A percentile compares a stretch with the other conserved stretches of the same genome.
These are phyloP conservation scores for Desmodus rotundus DNA, from an alignment of 2,113 vertebrate genomes.

Conservation along the genomic window DNA sequence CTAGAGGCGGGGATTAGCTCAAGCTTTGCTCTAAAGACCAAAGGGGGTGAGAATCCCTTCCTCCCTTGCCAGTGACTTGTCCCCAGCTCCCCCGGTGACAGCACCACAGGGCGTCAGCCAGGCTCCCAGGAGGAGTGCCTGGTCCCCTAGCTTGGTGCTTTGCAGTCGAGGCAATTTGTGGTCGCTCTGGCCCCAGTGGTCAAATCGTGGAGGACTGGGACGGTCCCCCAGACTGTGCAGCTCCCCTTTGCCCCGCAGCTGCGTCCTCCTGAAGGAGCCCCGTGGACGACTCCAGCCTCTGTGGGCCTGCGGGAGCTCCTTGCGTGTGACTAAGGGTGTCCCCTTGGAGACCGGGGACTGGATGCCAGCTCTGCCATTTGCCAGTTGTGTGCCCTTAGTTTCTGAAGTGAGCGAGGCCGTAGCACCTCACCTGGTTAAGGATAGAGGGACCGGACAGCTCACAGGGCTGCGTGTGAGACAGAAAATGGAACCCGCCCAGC, in stretches of 20 bases:
- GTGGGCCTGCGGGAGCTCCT: rapidly evolving
- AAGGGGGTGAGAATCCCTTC: rapidly evolving
- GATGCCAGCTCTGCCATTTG: rapidly evolving
- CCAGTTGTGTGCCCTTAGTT: not conserved
- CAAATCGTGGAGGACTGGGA: rapidly evolving
- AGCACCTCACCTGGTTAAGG: not conserved
- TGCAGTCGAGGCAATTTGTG: rapidly evolving
- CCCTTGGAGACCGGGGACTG: not conserved
- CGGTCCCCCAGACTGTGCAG: rapidly evolving
- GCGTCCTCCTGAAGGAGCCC: not conserved
- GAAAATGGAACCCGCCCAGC: rapidly evolving
- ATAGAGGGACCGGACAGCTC: no score
- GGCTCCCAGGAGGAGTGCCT: rapidly evolving
- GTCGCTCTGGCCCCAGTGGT: no score
- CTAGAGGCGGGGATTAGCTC: not conserved
- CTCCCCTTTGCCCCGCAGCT: rapidly evolving
- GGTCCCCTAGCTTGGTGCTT: rapidly evolving
- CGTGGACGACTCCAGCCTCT: not conserved
- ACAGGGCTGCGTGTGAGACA: rapidly evolving
- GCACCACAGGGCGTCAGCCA: rapidly evolving
- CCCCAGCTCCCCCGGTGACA: rapidly evolving
- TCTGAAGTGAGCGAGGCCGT: not conserved
- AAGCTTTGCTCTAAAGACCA: not conserved
- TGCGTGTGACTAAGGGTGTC: rapidly evolving
- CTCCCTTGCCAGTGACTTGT: not conserved